phyloP scores from a whole-genome alignment of 2,113 vertebrate species.

The Silurus meridionalis region DNA sequence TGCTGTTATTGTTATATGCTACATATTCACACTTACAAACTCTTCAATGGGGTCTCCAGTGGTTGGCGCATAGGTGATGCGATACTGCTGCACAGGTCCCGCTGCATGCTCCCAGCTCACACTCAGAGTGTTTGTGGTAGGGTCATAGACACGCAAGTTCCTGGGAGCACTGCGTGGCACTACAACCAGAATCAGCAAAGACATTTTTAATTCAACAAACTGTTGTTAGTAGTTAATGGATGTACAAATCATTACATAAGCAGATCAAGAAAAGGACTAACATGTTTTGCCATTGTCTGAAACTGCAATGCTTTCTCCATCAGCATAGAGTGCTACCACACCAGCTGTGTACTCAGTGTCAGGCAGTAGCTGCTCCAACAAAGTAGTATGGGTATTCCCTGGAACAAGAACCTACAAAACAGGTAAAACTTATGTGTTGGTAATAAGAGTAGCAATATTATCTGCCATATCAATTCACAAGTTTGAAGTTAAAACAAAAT shows the following conservation, averaged over 20 bases:
- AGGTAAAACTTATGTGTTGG: not conserved
- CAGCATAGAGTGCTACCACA: slow-evolving; percentile 85
- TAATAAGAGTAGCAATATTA: not conserved
- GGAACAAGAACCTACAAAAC: slow-evolving; percentile 80
- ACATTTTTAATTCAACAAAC: too few relatives aligned
- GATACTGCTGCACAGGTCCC: slow-evolving; percentile 91
- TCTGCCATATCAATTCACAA: too few relatives aligned
- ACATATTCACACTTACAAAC: slow-evolving; percentile 79
- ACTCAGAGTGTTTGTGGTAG: slow-evolving; percentile 88
- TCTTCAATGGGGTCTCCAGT: slow-evolving; percentile 93
- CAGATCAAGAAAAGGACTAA: slow-evolving; percentile 66
- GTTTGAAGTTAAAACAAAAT: not conserved
- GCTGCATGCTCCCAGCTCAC: slow-evolving; percentile 92
- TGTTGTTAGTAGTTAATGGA: not conserved
- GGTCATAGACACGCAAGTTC: slow-evolving; percentile 86
- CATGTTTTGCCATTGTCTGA: slow-evolving; percentile 84
- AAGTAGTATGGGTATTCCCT: slow-evolving; percentile 76
- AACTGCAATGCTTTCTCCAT: slow-evolving; percentile 85
- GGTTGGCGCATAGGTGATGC: slow-evolving; percentile 87
- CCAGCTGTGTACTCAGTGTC: slow-evolving; percentile 86
- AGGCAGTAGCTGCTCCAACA: slow-evolving; percentile 82
- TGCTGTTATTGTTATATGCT: not conserved
- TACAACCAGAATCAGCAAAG: slow-evolving; percentile 59
- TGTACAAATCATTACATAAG: not conserved
- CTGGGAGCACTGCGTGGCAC: slow-evolving; percentile 90